Conservation (phyloP, 2,888 invertebrate genomes). For the Cylloceria caligata region DNA sequence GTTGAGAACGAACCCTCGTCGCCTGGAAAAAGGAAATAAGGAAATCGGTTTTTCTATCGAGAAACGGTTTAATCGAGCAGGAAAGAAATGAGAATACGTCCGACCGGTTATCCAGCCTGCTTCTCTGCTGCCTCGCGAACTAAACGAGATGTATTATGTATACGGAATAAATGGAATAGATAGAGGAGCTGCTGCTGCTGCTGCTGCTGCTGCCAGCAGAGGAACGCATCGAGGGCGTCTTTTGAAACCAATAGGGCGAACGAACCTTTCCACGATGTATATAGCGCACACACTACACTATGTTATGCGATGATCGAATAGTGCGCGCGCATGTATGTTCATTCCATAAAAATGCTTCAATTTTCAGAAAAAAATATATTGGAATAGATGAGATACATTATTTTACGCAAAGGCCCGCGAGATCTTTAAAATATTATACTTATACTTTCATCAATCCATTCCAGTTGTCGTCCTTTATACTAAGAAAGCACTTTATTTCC, state of each 20-base stretch:
- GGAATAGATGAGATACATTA: slow-evolving; percentile 33
- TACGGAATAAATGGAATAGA: slow-evolving; percentile 80
- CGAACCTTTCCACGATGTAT: slow-evolving; percentile 73
- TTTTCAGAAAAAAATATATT: slow-evolving; percentile 16
- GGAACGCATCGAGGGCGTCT: slow-evolving; percentile 76
- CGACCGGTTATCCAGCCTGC: slow-evolving; percentile 73
- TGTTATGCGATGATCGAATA: slow-evolving; percentile 24
- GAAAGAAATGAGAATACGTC: slow-evolving; percentile 79
- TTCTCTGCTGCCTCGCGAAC: slow-evolving; percentile 65
- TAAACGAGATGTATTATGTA: slow-evolving; percentile 81
- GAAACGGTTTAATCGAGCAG: slow-evolving; percentile 78
- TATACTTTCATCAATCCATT: slow-evolving; percentile 58
- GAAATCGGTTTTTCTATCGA: slow-evolving; percentile 68
- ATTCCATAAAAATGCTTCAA: background rate
- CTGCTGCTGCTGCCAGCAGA: slow-evolving; percentile 65
- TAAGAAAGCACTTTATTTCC: slow-evolving; percentile 45
- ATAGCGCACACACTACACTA: slow-evolving; percentile 28
- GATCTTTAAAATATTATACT: slow-evolving; percentile 58
- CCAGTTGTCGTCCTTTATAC: slow-evolving; percentile 13
- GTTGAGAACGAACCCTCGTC: slow-evolving; percentile 33
- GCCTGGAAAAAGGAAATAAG: slow-evolving; percentile 33
- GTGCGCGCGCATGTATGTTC: background rate
- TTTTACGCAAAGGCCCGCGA: slow-evolving; percentile 26
- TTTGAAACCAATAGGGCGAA: slow-evolving; percentile 81
- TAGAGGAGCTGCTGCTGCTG: slow-evolving; percentile 43